phyloP scores from a whole-genome alignment of 2,888 invertebrate species.

The Acronicta psi region DNA sequence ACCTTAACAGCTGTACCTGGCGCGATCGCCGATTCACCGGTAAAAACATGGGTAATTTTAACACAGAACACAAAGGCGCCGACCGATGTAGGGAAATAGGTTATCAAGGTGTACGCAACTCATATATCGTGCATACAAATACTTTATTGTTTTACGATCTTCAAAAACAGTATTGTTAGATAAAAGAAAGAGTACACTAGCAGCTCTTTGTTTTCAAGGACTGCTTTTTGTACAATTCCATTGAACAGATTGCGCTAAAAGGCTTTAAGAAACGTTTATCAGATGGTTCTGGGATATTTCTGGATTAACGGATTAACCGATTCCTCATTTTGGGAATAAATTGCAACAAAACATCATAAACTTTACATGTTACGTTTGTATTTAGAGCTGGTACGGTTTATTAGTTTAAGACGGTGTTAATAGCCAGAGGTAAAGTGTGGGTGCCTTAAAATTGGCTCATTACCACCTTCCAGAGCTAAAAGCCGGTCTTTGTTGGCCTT shows the following conservation, averaged over 20 bases:
- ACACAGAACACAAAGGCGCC: slow-evolving; percentile 64
- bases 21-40: slow-evolving; percentile 26
- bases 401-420: slow-evolving; percentile 65
- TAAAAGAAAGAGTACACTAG: slow-evolving; percentile 34
- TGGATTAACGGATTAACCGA: background rate
- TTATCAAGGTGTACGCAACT: slow-evolving; percentile 66
- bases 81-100: slow-evolving; percentile 69
- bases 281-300: slow-evolving; percentile 3
- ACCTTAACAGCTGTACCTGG: slow-evolving; percentile 69
- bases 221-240: slow-evolving; percentile 15
- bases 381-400: slow-evolving; percentile 55
- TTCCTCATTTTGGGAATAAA: slow-evolving; percentile 37
- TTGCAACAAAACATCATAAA: slow-evolving; percentile 49
- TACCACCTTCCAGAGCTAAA: slow-evolving; percentile 71
- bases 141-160: slow-evolving; percentile 67
- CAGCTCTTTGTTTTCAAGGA: slow-evolving; percentile 31
- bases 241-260: slow-evolving; percentile 32
- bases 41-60: slow-evolving; percentile 61
- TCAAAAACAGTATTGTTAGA: slow-evolving; percentile 27
- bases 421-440: slow-evolving; percentile 62
- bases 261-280: slow-evolving; percentile 11
- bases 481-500: slow-evolving; percentile 69
- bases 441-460: slow-evolving; percentile 69
- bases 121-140: slow-evolving; percentile 59
- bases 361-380: slow-evolving; percentile 48